phyloP scores from a whole-genome alignment of 30 jellyfish, hydroid and myxozoan species.

The Aurelia aurita complex sp. Pacific region DNA sequence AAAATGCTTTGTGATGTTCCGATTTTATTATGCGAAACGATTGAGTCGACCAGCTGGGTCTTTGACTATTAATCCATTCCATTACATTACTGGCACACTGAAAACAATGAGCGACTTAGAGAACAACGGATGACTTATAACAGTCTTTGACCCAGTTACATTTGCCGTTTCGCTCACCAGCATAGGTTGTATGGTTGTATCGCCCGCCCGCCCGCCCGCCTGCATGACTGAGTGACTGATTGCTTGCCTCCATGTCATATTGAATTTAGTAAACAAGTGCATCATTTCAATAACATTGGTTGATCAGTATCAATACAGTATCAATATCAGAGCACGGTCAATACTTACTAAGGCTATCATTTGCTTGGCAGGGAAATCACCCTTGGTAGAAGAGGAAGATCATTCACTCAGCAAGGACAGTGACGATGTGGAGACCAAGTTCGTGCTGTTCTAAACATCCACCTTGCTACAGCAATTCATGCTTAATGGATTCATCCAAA shows the following conservation, averaged over 20 bases:
- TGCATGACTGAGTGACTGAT: too few relatives aligned
- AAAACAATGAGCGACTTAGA: conserved; percentile 49
- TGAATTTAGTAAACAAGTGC: too few relatives aligned
- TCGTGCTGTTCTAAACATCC: conserved; percentile 67
- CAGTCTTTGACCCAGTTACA: conserved; percentile 69
- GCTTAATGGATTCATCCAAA: conserved; percentile 58
- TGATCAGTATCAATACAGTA: background rate
- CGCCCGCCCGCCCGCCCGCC: too few relatives aligned
- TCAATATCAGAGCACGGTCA: background rate
- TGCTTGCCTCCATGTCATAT: too few relatives aligned
- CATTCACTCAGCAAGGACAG: background rate
- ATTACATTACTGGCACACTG: conserved; percentile 76
- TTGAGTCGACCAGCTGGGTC: conserved; percentile 58
- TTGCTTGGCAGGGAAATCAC: too few relatives aligned
- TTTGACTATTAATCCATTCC: conserved; percentile 57
- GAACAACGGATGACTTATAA: conserved; percentile 61
- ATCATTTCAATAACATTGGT: background rate
- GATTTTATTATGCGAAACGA: conserved; percentile 39
- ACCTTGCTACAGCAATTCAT: conserved; percentile 62
- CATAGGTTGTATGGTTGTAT: conserved; percentile 18
- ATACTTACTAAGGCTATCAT: too few relatives aligned
- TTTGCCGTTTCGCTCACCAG: conserved; percentile 66
- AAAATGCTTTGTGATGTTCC: conserved; percentile 53
- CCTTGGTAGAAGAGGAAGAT: background rate
- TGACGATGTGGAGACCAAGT: conserved; percentile 62